Evolutionary conservation across 1,140 invertebrate genomes (phyloP).

Genomic region (Zaprionus ghesquierei): DNA sequence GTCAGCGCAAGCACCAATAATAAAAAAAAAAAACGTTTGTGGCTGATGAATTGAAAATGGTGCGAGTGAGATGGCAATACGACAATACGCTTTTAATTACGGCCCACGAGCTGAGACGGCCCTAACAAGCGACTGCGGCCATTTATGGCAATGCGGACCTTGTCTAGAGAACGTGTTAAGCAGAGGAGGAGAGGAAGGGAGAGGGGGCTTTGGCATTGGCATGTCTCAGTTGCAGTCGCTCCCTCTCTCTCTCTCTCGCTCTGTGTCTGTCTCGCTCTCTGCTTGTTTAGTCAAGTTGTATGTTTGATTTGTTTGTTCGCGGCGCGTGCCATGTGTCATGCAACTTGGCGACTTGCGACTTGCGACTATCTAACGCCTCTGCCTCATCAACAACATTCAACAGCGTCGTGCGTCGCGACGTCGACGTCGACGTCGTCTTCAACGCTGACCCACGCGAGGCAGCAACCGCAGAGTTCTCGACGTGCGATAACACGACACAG

Average conservation of each 20-base stretch:
- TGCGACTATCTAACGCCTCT: constrained; percentile 79
- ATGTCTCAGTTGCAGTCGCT: background rate
- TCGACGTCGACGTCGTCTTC: constrained; percentile 46
- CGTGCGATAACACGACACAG: constrained; percentile 65
- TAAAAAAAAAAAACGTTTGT: constrained; percentile 64
- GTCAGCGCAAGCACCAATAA: constrained; percentile 58
- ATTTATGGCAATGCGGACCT: constrained; percentile 73
- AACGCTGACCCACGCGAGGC: constrained; percentile 66
- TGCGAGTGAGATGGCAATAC: constrained; percentile 50
- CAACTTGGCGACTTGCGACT: constrained; percentile 50
- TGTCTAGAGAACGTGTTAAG: constrained; percentile 27
- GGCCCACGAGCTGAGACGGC: constrained; percentile 60
- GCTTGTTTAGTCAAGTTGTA: constrained; percentile 39
- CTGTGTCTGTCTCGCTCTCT: constrained; percentile 14
- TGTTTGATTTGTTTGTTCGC: constrained; percentile 45
- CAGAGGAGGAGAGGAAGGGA: too few relatives aligned
- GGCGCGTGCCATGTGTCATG: constrained; percentile 79
- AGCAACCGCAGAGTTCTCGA: constrained; percentile 56
- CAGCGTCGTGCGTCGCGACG: too few relatives aligned
- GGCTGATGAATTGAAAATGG: constrained; percentile 36
- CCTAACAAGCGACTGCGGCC: constrained; percentile 69
- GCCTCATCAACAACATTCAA: constrained; percentile 68
- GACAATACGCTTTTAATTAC: constrained; percentile 78
- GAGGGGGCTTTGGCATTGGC: constrained; percentile 66
- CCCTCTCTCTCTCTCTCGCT: background rate